Evolutionary conservation across 1,140 invertebrate genomes (phyloP).

Genomic region (Ceratosolen solmsi): DNA sequence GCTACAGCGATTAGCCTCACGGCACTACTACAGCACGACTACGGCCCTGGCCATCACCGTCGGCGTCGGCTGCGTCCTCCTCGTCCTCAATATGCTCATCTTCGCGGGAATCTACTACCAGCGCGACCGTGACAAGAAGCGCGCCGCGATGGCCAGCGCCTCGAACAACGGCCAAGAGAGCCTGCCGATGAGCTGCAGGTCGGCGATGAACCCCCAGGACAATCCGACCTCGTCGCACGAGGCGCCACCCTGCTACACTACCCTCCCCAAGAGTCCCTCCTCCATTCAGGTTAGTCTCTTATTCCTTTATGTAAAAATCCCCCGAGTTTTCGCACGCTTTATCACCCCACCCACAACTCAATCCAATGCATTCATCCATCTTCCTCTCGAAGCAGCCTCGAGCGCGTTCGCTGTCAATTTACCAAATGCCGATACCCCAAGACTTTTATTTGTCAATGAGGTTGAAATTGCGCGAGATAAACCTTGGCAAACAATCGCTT

Average conservation of each 20-base stretch:
- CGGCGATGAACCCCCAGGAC: conserved; percentile 37
- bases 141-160: conserved; percentile 63
- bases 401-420: background rate
- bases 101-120: conserved; percentile 92
- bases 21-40: conserved; percentile 81
- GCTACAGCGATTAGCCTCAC: conserved; percentile 73
- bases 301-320: no score
- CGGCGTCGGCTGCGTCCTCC: conserved; percentile 88
- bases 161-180: conserved; percentile 62
- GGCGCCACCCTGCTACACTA: conserved; percentile 72
- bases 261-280: conserved; percentile 67
- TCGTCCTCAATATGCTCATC: conserved; percentile 89
- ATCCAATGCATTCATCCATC: background rate
- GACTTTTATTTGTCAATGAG: background rate
- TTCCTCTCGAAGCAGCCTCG: background rate
- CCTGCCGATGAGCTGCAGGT: conserved; percentile 66
- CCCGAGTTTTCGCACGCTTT: no score
- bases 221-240: conserved; percentile 63
- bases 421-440: background rate
- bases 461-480: background rate
- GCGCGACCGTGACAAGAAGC: conserved; percentile 76
- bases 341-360: background rate
- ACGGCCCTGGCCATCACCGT: conserved; percentile 91
- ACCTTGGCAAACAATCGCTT: background rate
- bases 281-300: conserved; percentile 60